phyloP scores from a whole-genome alignment of 1,140 invertebrate genomes.

The Halesus radiatus region DNA sequence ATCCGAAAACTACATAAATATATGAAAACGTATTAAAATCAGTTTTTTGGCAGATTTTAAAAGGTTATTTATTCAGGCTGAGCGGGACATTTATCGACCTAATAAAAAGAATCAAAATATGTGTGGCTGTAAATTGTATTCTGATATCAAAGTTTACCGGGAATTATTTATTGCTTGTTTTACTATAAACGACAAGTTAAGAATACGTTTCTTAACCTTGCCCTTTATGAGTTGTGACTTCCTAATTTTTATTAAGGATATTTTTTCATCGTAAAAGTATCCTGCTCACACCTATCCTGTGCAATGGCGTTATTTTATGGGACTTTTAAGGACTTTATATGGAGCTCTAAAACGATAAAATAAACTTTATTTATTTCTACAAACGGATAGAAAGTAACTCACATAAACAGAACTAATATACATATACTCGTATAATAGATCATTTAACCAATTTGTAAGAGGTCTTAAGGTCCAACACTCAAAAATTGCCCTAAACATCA shows the following conservation, averaged over 20 bases:
- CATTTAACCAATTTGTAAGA: too few species aligned
- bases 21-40: constrained; percentile 35
- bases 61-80: constrained; percentile 21
- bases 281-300: neutral
- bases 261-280: constrained; percentile 14
- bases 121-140: neutral
- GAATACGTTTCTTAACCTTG: neutral
- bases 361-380: too few species aligned
- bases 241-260: constrained; percentile 20
- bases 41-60: constrained; percentile 28
- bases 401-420: too few species aligned
- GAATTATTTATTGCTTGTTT: constrained; percentile 34
- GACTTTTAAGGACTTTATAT: neutral
- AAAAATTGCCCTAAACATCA: too few species aligned
- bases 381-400: too few species aligned
- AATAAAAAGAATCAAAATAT: constrained; percentile 28
- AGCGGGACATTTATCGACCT: constrained; percentile 23
- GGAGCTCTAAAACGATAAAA: neutral
- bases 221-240: neutral
- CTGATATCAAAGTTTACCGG: constrained; percentile 15
- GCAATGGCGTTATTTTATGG: neutral
- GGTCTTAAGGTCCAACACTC: too few species aligned
- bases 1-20: constrained; percentile 16
- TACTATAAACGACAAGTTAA: constrained; percentile 16
- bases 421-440: too few species aligned